Evolutionary conservation across 2,888 invertebrate species (phyloP).

Genomic region (Ochlodes sylvanus): DNA sequence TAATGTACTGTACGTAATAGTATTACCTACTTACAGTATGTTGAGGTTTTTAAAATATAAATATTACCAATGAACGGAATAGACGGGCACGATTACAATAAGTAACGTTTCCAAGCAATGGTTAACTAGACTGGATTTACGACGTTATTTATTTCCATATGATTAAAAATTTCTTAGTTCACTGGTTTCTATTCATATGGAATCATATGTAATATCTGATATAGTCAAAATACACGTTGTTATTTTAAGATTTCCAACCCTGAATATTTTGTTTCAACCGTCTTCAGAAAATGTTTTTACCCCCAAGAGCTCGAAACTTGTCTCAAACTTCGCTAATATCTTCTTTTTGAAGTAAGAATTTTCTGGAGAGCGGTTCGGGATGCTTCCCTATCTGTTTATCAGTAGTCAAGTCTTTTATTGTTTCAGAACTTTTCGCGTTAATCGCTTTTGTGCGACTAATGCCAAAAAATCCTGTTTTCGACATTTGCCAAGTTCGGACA

Average conservation of each 20-base stretch:
- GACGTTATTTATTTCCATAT: no score
- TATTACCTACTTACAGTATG: no score
- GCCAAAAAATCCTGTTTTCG: constrained; percentile 43
- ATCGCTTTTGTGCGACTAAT: constrained; percentile 51
- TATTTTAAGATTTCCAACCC: constrained; percentile 24
- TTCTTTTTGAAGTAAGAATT: constrained; percentile 75
- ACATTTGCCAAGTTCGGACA: not conserved
- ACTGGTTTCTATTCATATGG: no score
- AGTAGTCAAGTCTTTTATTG: constrained; percentile 68
- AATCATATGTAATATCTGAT: no score
- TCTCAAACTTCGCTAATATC: constrained; percentile 77
- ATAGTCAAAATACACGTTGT: not conserved
- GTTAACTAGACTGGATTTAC: no score
- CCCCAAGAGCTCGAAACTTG: constrained; percentile 67
- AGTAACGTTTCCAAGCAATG: no score
- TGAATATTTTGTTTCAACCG: constrained; percentile 65
- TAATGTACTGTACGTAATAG: no score
- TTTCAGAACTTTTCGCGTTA: constrained; percentile 51
- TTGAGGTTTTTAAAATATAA: no score
- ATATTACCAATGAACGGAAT: no score
- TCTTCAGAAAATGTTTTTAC: constrained; percentile 76
- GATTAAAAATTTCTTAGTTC: no score
- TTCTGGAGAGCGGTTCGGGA: constrained; percentile 65
- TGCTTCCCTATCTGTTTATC: constrained; percentile 73
- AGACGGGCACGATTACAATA: no score